Base-by-base conservation (phyloP, 2,797 vertebrate genomes). In the Trachops cirrhosus region DNA sequence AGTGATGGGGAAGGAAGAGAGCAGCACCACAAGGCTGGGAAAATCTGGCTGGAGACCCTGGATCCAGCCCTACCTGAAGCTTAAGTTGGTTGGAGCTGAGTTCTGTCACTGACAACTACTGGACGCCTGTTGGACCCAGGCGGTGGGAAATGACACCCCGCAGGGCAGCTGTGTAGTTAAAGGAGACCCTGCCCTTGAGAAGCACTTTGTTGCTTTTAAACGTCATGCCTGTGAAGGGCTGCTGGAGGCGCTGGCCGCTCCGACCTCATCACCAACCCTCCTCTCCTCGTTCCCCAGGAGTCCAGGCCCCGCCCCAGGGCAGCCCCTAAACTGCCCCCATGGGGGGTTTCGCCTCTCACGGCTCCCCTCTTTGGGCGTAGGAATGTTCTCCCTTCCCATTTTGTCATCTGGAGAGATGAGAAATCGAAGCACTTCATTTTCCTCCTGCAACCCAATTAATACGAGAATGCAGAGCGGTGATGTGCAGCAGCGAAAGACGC, bases 401-500 rank as follows among this genome's bases (percentile, higher is more conserved):
- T 74, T 87, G 52, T 95, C 96, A 79, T 95, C 94, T 83, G 91
- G 79, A 96, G 88, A 88, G 91, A 94, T 68, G 50, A 88, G 82
- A 91, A 89, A 84, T 57, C 19, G 68, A 96, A 97, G 80, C 82
- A 70, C 92, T 96, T 97, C 77, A 68, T 98, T 97, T 97, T 92
- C 82, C 95, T 85, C 75, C 95, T 97, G 85, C 95, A 96, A 92
- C 92, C 62, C 57, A 97, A 34, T 97, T 97, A 97, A 93, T 97
- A 73, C 12, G 73, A 34, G 62, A 88, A 90, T 83, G 57, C 87
- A 59, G 89, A 52, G 39, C 44, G 7, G 86, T 67, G 88, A 91
- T 6, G 52, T 3, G 7, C 26, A 37, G 6, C 93, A 16, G 85
- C 24, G 29, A 96, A 89, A 84, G 32, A 64, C 83, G 77, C 93